Evolutionary conservation across 2,888 invertebrate species (phyloP), one percentile per base, ranked within the genome.

Genomic region (Plebejus argus): DNA sequence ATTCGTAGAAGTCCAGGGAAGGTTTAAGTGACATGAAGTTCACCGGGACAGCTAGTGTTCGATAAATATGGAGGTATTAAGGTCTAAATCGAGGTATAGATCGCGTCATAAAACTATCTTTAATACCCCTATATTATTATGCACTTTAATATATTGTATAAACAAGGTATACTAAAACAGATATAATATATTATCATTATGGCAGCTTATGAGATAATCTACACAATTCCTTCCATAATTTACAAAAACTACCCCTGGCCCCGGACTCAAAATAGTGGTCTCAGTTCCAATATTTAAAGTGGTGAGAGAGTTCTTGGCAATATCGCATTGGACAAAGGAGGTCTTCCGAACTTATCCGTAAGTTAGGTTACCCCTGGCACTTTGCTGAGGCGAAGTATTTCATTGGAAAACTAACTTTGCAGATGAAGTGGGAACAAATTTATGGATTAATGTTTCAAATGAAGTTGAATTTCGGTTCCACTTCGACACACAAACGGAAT

Each of bases 351-450:
- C 66, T 66, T 66, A 18, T 15, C 66, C 66, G 66, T 6, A 66
- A 66, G 28, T 28, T 33, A 66, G 61, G 10, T 66, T 33, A 66
- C 15, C 66, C 28, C 23, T 61, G 61, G 61, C 23, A 66, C 66
- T 66, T 66, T 7, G 18, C 28, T 33, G 28, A 66, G 28, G 33
- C 28, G 66, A 66, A 66, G 66, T 66, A 66, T 66, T 66, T 15
- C 66, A 66, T 66, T 66, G 66, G 66, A 33, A 66, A 66, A 66
- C 66, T 33, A 66, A 66, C 66, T 66, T 66, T 28, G 28, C 28
- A 28, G 33, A 66, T 66, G 28, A 66, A 66, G 66, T 66, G 33
- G 66, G 66, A 66, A 66, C 66, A 66, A 66, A 66, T 66, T 66
- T 66, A 66, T 66, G 66, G 66, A 66, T 33, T 18, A 66, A 66